Base-by-base conservation (phyloP, 1,140 invertebrate genomes). In the Chrysopa pallens region DNA sequence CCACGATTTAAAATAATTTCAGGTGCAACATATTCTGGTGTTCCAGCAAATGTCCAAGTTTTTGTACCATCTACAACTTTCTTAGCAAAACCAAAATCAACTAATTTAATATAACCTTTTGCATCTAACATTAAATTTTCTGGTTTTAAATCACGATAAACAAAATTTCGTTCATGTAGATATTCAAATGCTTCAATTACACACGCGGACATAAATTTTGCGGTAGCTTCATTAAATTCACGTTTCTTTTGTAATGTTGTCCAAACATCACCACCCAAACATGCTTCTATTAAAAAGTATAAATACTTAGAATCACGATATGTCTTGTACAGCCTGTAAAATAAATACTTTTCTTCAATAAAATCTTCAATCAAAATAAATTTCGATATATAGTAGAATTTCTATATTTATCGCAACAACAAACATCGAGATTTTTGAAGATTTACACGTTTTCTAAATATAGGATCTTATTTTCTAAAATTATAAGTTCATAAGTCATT, bases 71-170 rank as follows among this genome's bases (percentile, higher is more conserved):
- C 59, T 3, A 75, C 70, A 36, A 96, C 68, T 48, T 80, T 74
- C 64, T 97, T 97, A 7, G 92, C 90, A 60, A 97, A 97, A n/a
- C 93, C 93, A 67, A 97, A 97, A 64, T 97, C 94, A 17, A 90
- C 87, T 64, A 96, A 60, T 73, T 95, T 95, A 15, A 94, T 74
- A 55, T 93, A 95, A 42, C 92, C 92, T 41, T 75, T 68, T 36
- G 72, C 69, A 53, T 89, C 84, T 1, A 96, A 64, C 65, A 95
- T 79, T 35, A 95, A 66, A 60, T 96, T 96, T 65, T 96, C 91
- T 1, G 91, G 92, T 59, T 97, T 96, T 9, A 97, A 70, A 66
- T 96, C 92, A 52, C 91, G 69, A 59, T 93, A 96, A 44, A 95
- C 82, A 42, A 94, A 87, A 42, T 85, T 77, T 50, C 79, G 73